Evolutionary conservation across 30 jellyfish, hydroid and myxozoan species (phyloP).

Genomic region (Catostylus mosaicus): DNA sequence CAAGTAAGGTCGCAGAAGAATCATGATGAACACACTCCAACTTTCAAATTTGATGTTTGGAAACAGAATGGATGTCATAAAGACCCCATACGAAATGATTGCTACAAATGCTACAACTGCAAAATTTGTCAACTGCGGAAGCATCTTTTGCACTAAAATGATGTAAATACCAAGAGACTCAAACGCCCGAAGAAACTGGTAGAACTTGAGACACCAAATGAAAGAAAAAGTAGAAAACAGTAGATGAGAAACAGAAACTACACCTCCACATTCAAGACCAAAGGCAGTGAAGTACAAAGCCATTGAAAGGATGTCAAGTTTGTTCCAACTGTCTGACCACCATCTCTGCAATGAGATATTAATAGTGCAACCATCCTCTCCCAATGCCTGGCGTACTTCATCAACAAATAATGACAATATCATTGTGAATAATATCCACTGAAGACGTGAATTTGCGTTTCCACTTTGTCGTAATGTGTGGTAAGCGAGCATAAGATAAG

Average conservation of each 20-base stretch:
- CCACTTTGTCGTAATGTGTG: background rate
- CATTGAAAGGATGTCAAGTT: background rate
- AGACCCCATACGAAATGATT: background rate
- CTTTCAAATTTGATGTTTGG: background rate
- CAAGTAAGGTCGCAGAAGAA: constrained; percentile 8
- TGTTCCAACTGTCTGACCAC: constrained; percentile 12
- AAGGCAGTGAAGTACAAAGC: too few species aligned
- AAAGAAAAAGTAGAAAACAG: background rate
- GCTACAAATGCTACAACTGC: background rate
- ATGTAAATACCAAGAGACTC: background rate
- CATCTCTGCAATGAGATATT: background rate
- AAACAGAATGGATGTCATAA: background rate
- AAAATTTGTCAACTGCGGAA: background rate
- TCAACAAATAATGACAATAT: background rate
- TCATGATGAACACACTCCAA: background rate
- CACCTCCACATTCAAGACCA: too few species aligned
- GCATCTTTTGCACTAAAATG: constrained; percentile 10
- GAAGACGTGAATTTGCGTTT: background rate
- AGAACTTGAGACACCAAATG: constrained; percentile 18
- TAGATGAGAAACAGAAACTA: background rate
- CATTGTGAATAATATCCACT: background rate
- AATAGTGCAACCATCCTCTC: background rate
- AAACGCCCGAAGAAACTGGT: constrained; percentile 16
- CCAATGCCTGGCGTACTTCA: constrained; percentile 9
- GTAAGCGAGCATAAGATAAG: constrained; percentile 5